Evolutionary conservation across 2,888 invertebrate species (phyloP).

Genomic region (Clusia tigrina): DNA sequence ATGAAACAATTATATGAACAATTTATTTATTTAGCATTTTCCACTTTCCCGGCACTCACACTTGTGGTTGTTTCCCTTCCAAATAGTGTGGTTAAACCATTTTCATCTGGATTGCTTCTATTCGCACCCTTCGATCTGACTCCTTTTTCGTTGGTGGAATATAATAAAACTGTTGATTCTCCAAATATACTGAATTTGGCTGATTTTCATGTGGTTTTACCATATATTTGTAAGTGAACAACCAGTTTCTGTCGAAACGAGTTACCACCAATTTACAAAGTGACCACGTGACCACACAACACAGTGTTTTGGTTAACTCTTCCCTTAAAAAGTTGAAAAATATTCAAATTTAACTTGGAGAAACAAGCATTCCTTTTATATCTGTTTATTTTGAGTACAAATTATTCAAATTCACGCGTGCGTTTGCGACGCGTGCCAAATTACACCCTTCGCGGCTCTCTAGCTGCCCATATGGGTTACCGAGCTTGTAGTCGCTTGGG

Average conservation of each 20-base stretch:
- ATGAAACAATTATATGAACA: too few species aligned
- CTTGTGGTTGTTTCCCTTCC: too few species aligned
- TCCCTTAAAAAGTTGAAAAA: not conserved
- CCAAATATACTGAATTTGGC: not conserved
- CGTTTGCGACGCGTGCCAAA: conserved; percentile 27
- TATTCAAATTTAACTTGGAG: not conserved
- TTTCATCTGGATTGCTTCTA: too few species aligned
- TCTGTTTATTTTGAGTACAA: not conserved
- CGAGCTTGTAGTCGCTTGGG: conserved; percentile 28
- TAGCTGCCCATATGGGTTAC: conserved; percentile 32
- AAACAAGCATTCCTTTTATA: too few species aligned
- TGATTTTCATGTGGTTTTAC: not conserved
- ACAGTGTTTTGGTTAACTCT: not conserved
- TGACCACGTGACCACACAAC: conserved; percentile 7
- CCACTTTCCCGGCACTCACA: too few species aligned
- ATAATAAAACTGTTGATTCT: not conserved
- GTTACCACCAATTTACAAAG: not conserved
- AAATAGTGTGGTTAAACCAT: too few species aligned
- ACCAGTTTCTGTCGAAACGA: not conserved
- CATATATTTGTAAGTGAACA: not conserved
- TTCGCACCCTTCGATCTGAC: too few species aligned
- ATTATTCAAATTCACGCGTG: not conserved
- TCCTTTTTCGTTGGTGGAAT: too few species aligned
- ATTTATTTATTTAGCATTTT: too few species aligned
- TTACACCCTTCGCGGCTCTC: conserved; percentile 38